phyloP scores from a whole-genome alignment of 2,888 invertebrate species.

The Plebejus argus region DNA sequence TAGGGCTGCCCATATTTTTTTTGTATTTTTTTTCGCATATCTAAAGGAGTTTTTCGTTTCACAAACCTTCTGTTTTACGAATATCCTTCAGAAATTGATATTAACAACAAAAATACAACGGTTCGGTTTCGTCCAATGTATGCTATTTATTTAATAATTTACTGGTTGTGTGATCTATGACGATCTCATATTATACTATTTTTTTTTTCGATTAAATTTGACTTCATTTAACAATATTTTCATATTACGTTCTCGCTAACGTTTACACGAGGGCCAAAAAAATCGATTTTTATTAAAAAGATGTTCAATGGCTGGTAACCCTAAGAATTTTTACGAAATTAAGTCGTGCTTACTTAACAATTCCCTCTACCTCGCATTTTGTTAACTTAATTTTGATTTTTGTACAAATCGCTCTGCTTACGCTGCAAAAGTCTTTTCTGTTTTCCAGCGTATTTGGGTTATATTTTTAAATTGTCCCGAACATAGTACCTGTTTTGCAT shows the following conservation, averaged over 20 bases:
- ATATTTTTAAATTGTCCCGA: slow-evolving; percentile 19
- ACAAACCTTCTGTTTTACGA: too few species aligned
- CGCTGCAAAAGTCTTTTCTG: slow-evolving; percentile 12
- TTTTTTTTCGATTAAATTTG: too few species aligned
- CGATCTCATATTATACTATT: too few species aligned
- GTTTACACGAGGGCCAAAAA: too few species aligned
- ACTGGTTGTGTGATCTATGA: too few species aligned
- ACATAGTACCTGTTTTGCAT: slow-evolving; percentile 26
- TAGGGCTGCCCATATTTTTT: not conserved
- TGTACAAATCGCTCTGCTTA: slow-evolving; percentile 3
- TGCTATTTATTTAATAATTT: too few species aligned
- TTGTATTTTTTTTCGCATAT: not conserved
- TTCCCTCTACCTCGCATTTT: slow-evolving; percentile 16
- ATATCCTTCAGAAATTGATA: too few species aligned
- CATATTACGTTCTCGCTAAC: too few species aligned
- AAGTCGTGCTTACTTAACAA: slow-evolving; percentile 27
- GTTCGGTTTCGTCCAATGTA: too few species aligned
- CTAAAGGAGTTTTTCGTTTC: not conserved
- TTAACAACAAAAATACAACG: too few species aligned
- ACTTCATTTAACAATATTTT: too few species aligned
- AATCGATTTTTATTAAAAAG: not conserved
- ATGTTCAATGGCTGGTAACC: not conserved
- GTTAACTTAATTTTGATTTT: slow-evolving; percentile 28
- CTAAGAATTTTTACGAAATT: slow-evolving; percentile 11
- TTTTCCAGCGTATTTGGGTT: slow-evolving; percentile 15